Evolutionary conservation across 2,888 invertebrate species (phyloP).

Genomic region (Macroteleia sp.): DNA sequence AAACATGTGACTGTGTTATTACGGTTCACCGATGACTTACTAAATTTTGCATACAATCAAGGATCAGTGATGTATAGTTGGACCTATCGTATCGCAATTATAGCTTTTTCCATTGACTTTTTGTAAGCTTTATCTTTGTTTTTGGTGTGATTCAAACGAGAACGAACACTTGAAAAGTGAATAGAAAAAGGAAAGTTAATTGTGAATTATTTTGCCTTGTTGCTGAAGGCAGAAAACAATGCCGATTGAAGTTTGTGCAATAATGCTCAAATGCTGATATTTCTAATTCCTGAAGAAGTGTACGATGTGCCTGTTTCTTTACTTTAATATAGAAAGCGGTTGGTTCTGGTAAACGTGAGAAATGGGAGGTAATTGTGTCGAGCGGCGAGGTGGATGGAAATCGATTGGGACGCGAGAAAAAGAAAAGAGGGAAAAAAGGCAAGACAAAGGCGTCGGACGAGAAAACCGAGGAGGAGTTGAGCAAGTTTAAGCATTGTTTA

Average conservation of each 20-base stretch:
- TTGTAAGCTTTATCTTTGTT: slow-evolving; percentile 6
- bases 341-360: slow-evolving; percentile 46
- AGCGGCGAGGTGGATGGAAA: slow-evolving; percentile 28
- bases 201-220: slow-evolving; percentile 1
- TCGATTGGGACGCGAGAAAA: slow-evolving; percentile 25
- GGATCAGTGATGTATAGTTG: not conserved
- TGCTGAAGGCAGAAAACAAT: slow-evolving; percentile 22
- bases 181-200: not conserved
- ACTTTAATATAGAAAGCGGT: slow-evolving; percentile 21
- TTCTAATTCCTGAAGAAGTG: slow-evolving; percentile 16
- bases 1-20: not conserved
- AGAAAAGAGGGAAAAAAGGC: not conserved
- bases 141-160: slow-evolving; percentile 1
- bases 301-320: slow-evolving; percentile 8
- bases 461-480: slow-evolving; percentile 7
- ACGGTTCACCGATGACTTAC: not conserved
- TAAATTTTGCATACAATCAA: not conserved
- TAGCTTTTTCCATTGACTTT: not conserved
- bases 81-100: slow-evolving; percentile 1
- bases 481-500: slow-evolving; percentile 30
- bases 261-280: not conserved
- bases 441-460: slow-evolving; percentile 22
- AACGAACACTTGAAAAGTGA: not conserved
- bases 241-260: slow-evolving; percentile 1
- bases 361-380: slow-evolving; percentile 37